Conservation (phyloP, 2,888 invertebrate genomes). For the Rhimphoctona megacephalus region DNA sequence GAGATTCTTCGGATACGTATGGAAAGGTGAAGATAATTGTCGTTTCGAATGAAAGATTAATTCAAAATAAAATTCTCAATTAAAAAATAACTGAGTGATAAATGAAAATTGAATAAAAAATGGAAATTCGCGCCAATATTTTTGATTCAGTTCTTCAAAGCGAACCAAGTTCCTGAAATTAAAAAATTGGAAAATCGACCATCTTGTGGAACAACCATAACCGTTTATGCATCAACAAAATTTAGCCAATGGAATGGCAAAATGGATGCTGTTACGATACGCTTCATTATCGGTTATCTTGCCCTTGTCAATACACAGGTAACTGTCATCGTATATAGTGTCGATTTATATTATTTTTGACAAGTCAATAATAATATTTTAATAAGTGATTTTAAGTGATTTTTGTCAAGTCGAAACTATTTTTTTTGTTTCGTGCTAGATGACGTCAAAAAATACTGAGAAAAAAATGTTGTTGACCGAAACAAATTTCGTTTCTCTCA, state of each 20-base stretch:
- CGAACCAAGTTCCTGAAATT: conserved; percentile 75
- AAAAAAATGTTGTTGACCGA: too few species aligned
- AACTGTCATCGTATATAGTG: conserved; percentile 49
- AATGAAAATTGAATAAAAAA: not conserved
- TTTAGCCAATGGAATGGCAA: conserved; percentile 86
- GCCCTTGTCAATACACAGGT: conserved; percentile 89
- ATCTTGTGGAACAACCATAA: conserved; percentile 90
- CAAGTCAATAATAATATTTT: too few species aligned
- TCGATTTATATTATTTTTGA: not conserved
- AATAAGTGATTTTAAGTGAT: too few species aligned
- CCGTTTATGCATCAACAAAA: conserved; percentile 89
- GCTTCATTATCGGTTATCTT: conserved; percentile 87
- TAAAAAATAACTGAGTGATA: not conserved
- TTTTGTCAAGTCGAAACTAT: not conserved
- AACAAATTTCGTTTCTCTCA: too few species aligned
- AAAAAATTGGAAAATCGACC: conserved; percentile 85
- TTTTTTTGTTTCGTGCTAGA: not conserved
- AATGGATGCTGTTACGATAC: conserved; percentile 88
- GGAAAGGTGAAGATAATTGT: conserved; percentile 83
- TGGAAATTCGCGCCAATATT: not conserved
- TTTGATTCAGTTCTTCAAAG: conserved; percentile 66
- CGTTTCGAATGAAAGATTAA: not conserved
- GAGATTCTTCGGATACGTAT: conserved; percentile 86
- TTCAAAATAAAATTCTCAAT: not conserved
- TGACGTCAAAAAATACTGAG: too few species aligned